A percentile compares a stretch with the other conserved stretches of the same genome.
phyloP scores from a whole-genome alignment of 2,888 invertebrate species.

The Cosmorhoe ocellata region DNA sequence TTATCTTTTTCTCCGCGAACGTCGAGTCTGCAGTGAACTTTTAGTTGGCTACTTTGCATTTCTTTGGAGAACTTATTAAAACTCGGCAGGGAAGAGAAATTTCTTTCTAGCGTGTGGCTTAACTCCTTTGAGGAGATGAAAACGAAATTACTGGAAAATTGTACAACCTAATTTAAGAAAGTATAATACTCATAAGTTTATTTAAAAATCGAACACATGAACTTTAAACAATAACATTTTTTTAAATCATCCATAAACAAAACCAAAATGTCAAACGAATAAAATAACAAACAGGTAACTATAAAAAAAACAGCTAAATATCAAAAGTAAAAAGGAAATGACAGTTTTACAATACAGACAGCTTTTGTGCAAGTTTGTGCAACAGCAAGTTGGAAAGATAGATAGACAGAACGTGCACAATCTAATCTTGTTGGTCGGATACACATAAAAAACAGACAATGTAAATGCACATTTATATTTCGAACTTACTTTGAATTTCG shows the following conservation, averaged over 20 bases:
- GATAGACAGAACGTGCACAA: constrained; percentile 64
- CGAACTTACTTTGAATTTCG: constrained; percentile 44
- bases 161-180: neutral
- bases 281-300: neutral
- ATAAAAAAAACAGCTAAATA: no score
- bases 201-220: neutral
- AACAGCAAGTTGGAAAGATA: constrained; percentile 44
- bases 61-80: constrained; percentile 26
- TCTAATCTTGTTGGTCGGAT: constrained; percentile 74
- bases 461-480: constrained; percentile 53
- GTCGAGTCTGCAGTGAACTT: constrained; percentile 12
- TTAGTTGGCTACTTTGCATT: constrained; percentile 21
- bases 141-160: neutral
- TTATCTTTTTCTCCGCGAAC: constrained; percentile 19
- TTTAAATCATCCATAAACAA: neutral
- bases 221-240: no score
- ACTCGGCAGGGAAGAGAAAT: constrained; percentile 14
- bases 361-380: constrained; percentile 43
- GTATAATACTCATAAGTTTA: no score
- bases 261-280: neutral
- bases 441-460: constrained; percentile 63
- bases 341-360: constrained; percentile 51
- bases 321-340: constrained; percentile 11
- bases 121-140: constrained; percentile 19
- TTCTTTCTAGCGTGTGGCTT: constrained; percentile 20